Conservation (phyloP, 2,888 invertebrate genomes). For the Sussaba pulchella region DNA sequence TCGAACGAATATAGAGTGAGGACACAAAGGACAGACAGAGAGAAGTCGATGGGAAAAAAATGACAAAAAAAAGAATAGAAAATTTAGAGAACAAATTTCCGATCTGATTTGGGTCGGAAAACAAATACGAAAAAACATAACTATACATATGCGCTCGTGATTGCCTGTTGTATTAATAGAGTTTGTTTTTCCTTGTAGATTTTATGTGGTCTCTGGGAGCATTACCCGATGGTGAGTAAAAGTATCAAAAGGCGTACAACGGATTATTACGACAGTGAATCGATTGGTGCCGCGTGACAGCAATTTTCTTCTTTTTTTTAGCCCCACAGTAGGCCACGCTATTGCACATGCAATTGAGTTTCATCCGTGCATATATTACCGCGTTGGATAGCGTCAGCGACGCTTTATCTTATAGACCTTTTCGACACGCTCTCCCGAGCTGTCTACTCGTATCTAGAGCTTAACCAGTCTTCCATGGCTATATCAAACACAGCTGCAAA, state of each 20-base stretch:
- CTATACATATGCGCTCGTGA: conserved; percentile 11
- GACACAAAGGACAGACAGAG: conserved; percentile 30
- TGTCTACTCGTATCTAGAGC: neutral
- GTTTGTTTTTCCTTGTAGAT: conserved; percentile 91
- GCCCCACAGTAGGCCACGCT: neutral
- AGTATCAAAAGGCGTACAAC: conserved; percentile 36
- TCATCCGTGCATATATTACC: neutral
- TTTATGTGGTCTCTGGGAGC: conserved; percentile 99
- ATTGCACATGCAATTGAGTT: neutral
- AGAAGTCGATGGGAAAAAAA: conserved; percentile 51
- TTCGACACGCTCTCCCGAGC: neutral
- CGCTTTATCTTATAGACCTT: conserved; percentile 6
- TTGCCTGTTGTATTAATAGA: conserved; percentile 77
- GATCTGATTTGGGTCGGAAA: conserved; percentile 8
- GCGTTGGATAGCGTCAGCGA: neutral
- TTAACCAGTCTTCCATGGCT: neutral
- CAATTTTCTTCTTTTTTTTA: conserved; percentile 5
- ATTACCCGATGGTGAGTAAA: conserved; percentile 97
- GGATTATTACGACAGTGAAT: conserved; percentile 17
- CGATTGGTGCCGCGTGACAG: conserved; percentile 5
- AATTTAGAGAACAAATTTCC: conserved; percentile 27
- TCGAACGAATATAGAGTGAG: conserved; percentile 36
- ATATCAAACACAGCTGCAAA: neutral
- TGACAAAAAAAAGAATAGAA: conserved; percentile 64
- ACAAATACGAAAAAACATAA: conserved; percentile 11